phyloP scores from a whole-genome alignment of 2,888 invertebrate genomes.

The Alloplasta piceator region DNA sequence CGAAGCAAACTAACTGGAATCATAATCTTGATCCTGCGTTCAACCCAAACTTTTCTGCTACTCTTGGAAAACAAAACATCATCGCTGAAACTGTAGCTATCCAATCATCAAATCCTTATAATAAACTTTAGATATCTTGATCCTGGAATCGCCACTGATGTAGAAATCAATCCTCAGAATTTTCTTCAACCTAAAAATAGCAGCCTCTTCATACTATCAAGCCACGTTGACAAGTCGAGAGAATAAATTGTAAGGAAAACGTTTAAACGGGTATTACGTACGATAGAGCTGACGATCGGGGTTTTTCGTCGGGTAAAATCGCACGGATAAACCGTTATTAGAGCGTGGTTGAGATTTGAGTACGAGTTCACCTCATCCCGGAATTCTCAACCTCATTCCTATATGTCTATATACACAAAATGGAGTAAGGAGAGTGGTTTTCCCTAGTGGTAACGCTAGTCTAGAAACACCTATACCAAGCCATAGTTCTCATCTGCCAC shows the following conservation, averaged over 20 bases:
- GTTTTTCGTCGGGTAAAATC: conserved; percentile 36
- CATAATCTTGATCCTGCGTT: no score
- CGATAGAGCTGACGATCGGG: conserved; percentile 13
- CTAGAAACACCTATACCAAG: conserved; percentile 39
- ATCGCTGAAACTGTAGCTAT: no score
- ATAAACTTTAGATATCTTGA: no score
- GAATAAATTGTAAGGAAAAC: conserved; percentile 7
- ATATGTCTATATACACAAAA: no score
- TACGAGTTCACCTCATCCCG: not conserved
- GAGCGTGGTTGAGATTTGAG: conserved; percentile 43
- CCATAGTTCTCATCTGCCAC: conserved; percentile 46
- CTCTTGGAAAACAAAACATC: no score
- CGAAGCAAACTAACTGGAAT: no score
- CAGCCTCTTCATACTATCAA: no score
- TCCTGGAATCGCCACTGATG: no score
- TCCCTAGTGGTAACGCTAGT: conserved; percentile 41
- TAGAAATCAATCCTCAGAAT: no score
- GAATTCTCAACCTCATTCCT: not conserved
- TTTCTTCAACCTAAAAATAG: no score
- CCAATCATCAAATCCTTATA: no score
- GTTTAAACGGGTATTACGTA: conserved; percentile 14
- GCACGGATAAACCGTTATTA: conserved; percentile 41
- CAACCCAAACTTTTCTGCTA: no score
- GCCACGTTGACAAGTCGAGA: not conserved
- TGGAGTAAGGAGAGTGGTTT: conserved; percentile 27